Evolutionary conservation across 2,113 vertebrate genomes (phyloP), one percentile per base, ranked within the genome.

Genomic region (Poecilia latipinna): DNA sequence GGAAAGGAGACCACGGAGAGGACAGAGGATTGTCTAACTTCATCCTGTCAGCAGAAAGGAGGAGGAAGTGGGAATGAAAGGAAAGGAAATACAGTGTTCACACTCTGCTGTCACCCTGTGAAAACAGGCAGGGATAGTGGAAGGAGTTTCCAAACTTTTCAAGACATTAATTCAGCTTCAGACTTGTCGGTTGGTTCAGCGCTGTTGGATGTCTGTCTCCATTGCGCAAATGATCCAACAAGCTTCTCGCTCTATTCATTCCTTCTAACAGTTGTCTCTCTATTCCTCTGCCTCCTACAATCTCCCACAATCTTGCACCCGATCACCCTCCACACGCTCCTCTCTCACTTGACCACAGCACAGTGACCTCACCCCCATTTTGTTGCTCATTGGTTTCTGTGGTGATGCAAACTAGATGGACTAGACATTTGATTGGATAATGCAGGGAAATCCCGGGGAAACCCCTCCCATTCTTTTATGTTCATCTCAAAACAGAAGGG

Each of bases 401-500:
- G 12, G 17, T 35, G 65, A 61, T 64, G 76, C 48, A 68, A 81
- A 78, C 35, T 64, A 68, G 69, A 8, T 33, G 64, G 28, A 29
- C 32, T 4, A 74, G 32, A 29, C 28, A 42, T 87, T 72, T 82
- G 79, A 94, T 93, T 93, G 93, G 92, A 75, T 80, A 72, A 67
- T 74, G 37, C 48, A 37, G 81, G 93, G 89, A 74, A 92, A 87
- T 90, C 91, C 90, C 75, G 0, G 74, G 77, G 63, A 75, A 87
- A 88, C 67, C 69, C 87, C 86, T 79, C 89, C 92, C 88, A n/a
- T 70, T 31, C 61, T 74, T 89, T 91, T 82, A 82, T 90, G 80
- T 87, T 87, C 65, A 77, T 75, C 83, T 77, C 80, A 89, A 90
- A 90, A 88, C 82, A 86, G 15, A n/a, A 84, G 90, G 87, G 77